phyloP scores from a whole-genome alignment of 2,797 vertebrate species.

The Cirrhinus mrigala region DNA sequence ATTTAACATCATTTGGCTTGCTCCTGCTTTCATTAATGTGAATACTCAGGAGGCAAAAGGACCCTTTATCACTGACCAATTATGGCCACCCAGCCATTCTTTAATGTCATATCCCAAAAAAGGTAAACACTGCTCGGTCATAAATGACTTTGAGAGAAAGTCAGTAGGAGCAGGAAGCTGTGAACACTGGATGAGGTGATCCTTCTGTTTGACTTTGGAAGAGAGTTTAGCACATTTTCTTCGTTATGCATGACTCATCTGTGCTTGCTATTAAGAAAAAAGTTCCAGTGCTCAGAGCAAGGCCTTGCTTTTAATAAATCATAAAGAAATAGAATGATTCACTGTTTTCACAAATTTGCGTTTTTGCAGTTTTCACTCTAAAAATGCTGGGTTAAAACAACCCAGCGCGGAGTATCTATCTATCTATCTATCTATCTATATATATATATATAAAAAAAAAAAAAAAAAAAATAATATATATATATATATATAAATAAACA shows the following conservation, averaged over 20 bases:
- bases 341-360: neutral
- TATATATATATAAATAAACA: too few species aligned
- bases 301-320: neutral
- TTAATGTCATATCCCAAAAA: constrained; percentile 66
- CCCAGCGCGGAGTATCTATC: too few species aligned
- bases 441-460: too few species aligned
- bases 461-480: too few species aligned
- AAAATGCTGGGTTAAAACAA: too few species aligned
- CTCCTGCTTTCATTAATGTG: constrained; percentile 70
- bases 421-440: too few species aligned
- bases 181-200: neutral
- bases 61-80: constrained; percentile 74
- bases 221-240: neutral
- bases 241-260: neutral
- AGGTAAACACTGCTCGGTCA: constrained; percentile 13
- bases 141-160: constrained; percentile 39
- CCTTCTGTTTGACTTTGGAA: neutral
- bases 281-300: neutral
- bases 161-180: neutral
- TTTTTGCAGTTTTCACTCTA: too few species aligned
- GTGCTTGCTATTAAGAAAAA: neutral
- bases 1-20: constrained; percentile 72
- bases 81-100: constrained; percentile 64
- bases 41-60: constrained; percentile 56
- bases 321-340: neutral